Percentiles rank a stretch among this genome's conserved stretches.
Conservation (phyloP, 2,797 vertebrate genomes). For the Agapornis canus region DNA sequence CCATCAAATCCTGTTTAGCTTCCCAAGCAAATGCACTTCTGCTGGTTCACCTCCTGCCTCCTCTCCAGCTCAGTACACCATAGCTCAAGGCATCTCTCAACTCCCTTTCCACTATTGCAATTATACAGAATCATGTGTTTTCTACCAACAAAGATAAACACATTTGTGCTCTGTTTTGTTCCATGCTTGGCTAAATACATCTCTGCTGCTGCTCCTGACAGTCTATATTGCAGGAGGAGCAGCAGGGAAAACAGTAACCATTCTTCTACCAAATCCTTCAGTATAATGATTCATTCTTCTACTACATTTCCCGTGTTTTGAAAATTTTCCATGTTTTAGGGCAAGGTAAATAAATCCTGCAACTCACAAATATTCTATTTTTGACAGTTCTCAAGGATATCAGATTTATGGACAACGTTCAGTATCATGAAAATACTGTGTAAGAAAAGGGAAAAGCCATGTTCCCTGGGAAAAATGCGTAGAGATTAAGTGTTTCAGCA, state of each 20-base stretch:
- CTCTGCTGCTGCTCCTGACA: not conserved
- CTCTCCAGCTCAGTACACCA: not conserved
- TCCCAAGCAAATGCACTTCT: not conserved
- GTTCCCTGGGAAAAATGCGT: conserved; percentile 50
- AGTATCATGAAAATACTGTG: not conserved
- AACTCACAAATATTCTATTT: conserved; percentile 31
- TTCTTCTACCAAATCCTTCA: not conserved
- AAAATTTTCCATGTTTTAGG: not conserved
- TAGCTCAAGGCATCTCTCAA: not conserved
- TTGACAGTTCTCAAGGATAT: conserved; percentile 66
- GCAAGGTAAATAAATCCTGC: conserved; percentile 59
- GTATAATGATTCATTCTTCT: not conserved
- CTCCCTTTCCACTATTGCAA: not conserved
- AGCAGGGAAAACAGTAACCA: not conserved
- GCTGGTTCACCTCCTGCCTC: not conserved
- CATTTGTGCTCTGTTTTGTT: not conserved
- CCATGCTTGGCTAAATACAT: not conserved
- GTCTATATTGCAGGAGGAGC: not conserved
- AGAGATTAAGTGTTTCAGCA: conserved; percentile 55
- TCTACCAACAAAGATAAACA: conserved; percentile 35
- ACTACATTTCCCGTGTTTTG: conserved; percentile 7
- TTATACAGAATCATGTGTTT: conserved; percentile 6
- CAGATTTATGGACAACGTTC: conserved; percentile 12
- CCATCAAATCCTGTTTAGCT: not conserved
- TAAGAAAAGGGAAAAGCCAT: conserved; percentile 7